phyloP scores from a whole-genome alignment of 2,797 vertebrate species.

The Hirundo rustica region DNA sequence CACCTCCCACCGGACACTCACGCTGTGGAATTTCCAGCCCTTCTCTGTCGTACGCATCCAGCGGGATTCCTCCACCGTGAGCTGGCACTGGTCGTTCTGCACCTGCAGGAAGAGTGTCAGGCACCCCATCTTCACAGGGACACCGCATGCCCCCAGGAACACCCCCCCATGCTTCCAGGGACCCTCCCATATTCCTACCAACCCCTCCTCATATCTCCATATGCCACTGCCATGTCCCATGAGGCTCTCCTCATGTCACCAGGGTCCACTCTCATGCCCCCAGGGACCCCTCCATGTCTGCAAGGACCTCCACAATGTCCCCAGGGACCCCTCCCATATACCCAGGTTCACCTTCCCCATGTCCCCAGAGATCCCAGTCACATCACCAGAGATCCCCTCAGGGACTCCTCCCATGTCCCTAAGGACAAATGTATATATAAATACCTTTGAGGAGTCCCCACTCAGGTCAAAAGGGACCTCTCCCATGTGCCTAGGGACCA shows the following conservation, averaged over 20 bases:
- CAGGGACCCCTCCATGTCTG: not conserved
- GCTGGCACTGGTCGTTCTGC: constrained; percentile 97
- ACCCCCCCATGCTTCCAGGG: not conserved
- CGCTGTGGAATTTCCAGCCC: constrained; percentile 85
- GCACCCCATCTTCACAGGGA: not conserved
- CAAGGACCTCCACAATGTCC: not conserved
- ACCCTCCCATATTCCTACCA: not conserved
- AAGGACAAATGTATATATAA: not conserved
- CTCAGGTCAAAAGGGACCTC: not conserved
- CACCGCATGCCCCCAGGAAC: not conserved
- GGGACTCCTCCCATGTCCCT: not conserved
- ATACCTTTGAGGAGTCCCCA: not conserved
- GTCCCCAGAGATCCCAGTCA: not conserved
- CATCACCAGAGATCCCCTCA: fast-evolving
- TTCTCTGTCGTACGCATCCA: constrained; percentile 88
- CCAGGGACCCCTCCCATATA: not conserved
- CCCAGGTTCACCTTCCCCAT: no score
- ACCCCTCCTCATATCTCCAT: not conserved
- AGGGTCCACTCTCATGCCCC: not conserved
- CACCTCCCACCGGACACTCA: constrained; percentile 54
- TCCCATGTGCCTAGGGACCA: not conserved
- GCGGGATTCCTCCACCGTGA: constrained; percentile 81
- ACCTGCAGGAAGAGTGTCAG: constrained; percentile 71
- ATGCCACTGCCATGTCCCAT: not conserved
- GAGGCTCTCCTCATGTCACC: not conserved